These are phyloP conservation scores for Dicyrtomina minuta DNA, from an alignment of 2,888 invertebrate genomes.

Conservation along the genomic window DNA sequence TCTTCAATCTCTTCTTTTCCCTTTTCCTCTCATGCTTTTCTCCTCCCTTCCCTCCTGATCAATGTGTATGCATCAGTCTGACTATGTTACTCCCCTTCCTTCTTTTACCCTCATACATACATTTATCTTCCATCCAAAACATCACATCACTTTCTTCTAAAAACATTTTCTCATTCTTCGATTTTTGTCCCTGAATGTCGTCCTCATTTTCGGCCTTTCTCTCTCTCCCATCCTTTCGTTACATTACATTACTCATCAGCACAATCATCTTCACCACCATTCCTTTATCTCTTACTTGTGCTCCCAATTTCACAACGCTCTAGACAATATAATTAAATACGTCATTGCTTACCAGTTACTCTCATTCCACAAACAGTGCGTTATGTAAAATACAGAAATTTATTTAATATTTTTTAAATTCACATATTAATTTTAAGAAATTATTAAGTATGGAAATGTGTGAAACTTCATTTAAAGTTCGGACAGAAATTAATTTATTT, in stretches of 20 bases:
- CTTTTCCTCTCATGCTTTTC: slow-evolving; percentile 13
- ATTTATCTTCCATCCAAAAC: slow-evolving; percentile 37
- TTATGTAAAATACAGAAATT: too few relatives aligned
- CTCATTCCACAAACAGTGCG: too few relatives aligned
- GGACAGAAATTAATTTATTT: too few relatives aligned
- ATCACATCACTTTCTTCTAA: slow-evolving; percentile 28
- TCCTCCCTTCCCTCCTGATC: neutral
- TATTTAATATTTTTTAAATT: too few relatives aligned
- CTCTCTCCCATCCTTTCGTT: neutral
- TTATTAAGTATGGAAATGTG: too few relatives aligned
- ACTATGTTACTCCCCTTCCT: slow-evolving; percentile 13
- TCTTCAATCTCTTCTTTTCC: slow-evolving; percentile 27
- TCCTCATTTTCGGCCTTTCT: slow-evolving; percentile 20
- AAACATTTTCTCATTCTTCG: slow-evolving; percentile 27
- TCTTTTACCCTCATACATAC: slow-evolving; percentile 27
- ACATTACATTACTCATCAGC: neutral
- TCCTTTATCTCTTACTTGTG: slow-evolving; percentile 7
- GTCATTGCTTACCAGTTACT: too few relatives aligned
- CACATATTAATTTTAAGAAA: too few relatives aligned
- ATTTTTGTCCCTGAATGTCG: slow-evolving; percentile 27
- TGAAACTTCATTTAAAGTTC: too few relatives aligned
- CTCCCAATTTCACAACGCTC: neutral
- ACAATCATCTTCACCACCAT: neutral
- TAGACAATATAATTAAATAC: neutral
- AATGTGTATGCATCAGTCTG: neutral